These are phyloP conservation scores for Aleiodes alternator DNA, from an alignment of 2,888 invertebrate genomes.

Conservation along the genomic window DNA sequence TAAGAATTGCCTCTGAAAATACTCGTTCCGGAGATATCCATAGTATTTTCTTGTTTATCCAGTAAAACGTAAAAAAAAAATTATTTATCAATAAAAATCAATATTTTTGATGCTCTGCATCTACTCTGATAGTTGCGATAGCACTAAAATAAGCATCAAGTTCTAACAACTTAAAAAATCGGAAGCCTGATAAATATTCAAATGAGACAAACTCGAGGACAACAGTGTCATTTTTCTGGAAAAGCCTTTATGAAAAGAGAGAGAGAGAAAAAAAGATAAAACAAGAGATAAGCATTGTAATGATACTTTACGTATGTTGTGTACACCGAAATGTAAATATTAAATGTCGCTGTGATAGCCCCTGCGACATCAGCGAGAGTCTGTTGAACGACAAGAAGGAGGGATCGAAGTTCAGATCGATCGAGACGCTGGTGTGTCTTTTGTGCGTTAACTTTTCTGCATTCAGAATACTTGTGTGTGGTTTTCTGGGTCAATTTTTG, in stretches of 20 bases:
- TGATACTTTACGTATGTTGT: background rate
- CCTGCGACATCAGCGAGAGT: constrained; percentile 32
- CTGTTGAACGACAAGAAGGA: constrained; percentile 41
- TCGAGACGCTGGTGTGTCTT: constrained; percentile 16
- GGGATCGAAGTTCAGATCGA: constrained; percentile 54
- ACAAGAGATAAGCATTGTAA: background rate
- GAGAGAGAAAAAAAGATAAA: background rate
- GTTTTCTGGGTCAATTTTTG: too few species aligned
- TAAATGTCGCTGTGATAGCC: constrained; percentile 46
- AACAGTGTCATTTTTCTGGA: too few species aligned
- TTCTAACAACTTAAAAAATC: too few species aligned
- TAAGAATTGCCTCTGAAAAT: too few species aligned
- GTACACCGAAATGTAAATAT: constrained; percentile 38
- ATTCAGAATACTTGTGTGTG: background rate
- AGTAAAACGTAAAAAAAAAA: too few species aligned
- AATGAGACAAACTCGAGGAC: background rate
- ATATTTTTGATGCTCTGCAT: too few species aligned
- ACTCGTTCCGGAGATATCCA: too few species aligned
- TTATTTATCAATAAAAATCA: too few species aligned
- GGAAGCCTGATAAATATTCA: too few species aligned
- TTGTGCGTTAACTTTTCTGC: background rate
- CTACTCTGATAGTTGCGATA: too few species aligned
- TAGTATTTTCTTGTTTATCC: too few species aligned
- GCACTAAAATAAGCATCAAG: too few species aligned
- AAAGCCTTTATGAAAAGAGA: background rate